Conservation (phyloP, 2,797 vertebrate species). For the Acanthurus tractus region DNA sequence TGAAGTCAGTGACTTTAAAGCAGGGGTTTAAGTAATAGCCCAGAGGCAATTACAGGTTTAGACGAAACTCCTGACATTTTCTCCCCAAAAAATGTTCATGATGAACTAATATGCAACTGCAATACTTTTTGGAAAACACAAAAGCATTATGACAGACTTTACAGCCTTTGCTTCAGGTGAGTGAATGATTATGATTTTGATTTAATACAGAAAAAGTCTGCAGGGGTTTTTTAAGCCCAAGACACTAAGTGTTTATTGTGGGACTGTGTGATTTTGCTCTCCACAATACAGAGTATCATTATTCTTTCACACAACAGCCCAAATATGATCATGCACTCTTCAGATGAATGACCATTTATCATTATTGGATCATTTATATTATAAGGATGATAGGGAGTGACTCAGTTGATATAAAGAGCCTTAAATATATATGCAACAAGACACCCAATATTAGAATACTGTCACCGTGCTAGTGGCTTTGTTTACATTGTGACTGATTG, state of each 20-base stretch:
- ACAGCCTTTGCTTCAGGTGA: background rate
- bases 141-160: too few species aligned
- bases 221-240: background rate
- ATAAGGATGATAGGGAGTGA: constrained; percentile 10
- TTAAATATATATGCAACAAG: constrained; percentile 13
- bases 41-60: background rate
- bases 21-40: background rate
- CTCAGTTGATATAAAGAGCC: constrained; percentile 8
- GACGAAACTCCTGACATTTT: background rate
- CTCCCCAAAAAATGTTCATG: too few species aligned
- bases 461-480: constrained; percentile 29
- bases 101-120: too few species aligned
- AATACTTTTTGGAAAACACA: too few species aligned
- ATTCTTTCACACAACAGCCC: constrained; percentile 17
- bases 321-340: background rate
- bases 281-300: background rate
- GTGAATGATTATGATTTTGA: background rate
- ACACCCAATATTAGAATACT: constrained; percentile 35
- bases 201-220: background rate
- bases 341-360: background rate
- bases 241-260: background rate
- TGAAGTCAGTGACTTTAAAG: background rate
- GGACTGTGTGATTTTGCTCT: background rate
- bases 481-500: constrained; percentile 68
- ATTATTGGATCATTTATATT: constrained; percentile 39